Conservation (phyloP, 2,797 vertebrate species). For the Zenarchopterus dispar region DNA sequence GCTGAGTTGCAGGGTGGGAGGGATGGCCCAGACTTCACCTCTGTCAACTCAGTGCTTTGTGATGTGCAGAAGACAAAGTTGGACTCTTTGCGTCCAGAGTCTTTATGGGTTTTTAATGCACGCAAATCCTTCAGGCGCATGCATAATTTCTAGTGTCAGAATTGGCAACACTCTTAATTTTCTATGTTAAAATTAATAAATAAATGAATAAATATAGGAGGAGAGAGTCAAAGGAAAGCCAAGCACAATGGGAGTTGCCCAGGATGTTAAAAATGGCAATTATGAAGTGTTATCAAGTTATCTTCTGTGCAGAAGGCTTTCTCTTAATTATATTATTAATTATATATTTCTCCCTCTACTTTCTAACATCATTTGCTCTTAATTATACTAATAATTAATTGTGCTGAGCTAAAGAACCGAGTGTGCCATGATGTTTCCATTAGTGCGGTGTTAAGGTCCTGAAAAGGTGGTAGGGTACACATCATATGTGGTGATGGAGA, state of each 20-base stretch:
- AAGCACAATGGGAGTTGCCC: constrained; percentile 42
- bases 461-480: too few relatives aligned
- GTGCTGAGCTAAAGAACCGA: constrained; percentile 61
- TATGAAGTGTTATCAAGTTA: constrained; percentile 73
- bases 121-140: constrained; percentile 33
- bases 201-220: constrained; percentile 6
- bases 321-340: constrained; percentile 38
- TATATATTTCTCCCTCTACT: too few relatives aligned
- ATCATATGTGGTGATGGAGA: constrained; percentile 30
- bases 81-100: constrained; percentile 6
- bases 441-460: too few relatives aligned
- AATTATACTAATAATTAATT: constrained; percentile 65
- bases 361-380: too few relatives aligned
- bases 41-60: constrained; percentile 45
- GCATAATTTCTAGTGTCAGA: constrained; percentile 27
- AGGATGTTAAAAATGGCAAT: constrained; percentile 68
- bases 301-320: constrained; percentile 67
- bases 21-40: constrained; percentile 60
- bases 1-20: constrained; percentile 43
- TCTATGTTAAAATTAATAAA: constrained; percentile 21
- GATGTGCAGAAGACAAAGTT: constrained; percentile 32
- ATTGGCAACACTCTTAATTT: constrained; percentile 41
- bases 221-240: constrained; percentile 43
- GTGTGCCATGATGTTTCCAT: constrained; percentile 42
- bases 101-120: constrained; percentile 33